A percentile compares a stretch with the other conserved stretches of the same genome.
phyloP scores from a whole-genome alignment of 2,888 invertebrate genomes.

The Dromius quadrimaculatus region DNA sequence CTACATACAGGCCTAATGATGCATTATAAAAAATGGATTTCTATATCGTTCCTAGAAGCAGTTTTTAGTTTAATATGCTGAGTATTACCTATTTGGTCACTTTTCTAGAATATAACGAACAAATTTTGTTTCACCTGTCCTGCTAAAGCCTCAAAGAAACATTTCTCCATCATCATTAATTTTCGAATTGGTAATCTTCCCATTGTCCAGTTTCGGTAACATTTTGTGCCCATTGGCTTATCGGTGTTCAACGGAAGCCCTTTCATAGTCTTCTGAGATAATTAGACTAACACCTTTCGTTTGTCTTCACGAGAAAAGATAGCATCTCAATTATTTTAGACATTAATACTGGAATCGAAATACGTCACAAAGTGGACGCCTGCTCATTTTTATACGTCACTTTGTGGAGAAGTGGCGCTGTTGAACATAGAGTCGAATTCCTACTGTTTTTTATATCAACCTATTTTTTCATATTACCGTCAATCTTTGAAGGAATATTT shows the following conservation, averaged over 20 bases:
- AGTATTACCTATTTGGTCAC: too few species aligned
- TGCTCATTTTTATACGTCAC: constrained; percentile 39
- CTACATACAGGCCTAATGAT: too few species aligned
- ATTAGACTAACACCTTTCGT: constrained; percentile 40
- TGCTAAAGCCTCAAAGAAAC: too few species aligned
- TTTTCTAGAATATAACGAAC: too few species aligned
- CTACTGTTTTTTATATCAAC: background rate
- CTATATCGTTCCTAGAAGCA: too few species aligned
- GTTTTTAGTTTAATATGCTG: too few species aligned
- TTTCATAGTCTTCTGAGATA: constrained; percentile 35
- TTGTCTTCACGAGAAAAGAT: constrained; percentile 33
- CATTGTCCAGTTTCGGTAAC: constrained; percentile 1
- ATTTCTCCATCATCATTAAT: constrained; percentile 14
- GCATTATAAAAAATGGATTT: too few species aligned
- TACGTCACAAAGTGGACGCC: constrained; percentile 20
- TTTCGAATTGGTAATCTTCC: constrained; percentile 3
- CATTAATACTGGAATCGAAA: constrained; percentile 37
- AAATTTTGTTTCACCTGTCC: constrained; percentile 4
- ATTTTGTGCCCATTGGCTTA: constrained; percentile 24
- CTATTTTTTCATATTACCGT: background rate
- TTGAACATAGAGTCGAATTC: background rate
- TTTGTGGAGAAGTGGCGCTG: background rate
- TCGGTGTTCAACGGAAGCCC: constrained; percentile 30
- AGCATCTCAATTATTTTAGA: constrained; percentile 39
- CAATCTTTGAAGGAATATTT: background rate